These are phyloP conservation scores for Pongo pygmaeus DNA, from an alignment of 2,113 vertebrate genomes.

Conservation along the genomic window DNA sequence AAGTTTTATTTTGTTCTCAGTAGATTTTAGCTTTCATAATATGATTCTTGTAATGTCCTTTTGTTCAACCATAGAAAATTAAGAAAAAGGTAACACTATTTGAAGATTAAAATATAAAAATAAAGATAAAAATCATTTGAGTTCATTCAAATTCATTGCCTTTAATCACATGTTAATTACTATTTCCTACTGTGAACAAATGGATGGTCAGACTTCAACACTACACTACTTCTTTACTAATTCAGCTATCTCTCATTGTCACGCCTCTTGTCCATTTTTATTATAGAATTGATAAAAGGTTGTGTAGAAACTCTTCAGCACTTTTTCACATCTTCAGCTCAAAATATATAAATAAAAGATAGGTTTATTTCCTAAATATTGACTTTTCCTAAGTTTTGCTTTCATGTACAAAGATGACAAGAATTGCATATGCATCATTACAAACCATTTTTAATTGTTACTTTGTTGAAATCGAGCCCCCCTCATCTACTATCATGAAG, in stretches of 20 bases:
- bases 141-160: background rate
- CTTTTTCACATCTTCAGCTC: conserved; percentile 8
- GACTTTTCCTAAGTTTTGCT: background rate
- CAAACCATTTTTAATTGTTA: background rate
- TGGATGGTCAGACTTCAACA: background rate
- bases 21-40: conserved; percentile 28
- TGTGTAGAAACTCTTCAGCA: background rate
- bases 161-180: background rate
- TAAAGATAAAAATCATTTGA: conserved; percentile 37
- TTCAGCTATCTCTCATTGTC: background rate
- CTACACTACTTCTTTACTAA: background rate
- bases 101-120: conserved; percentile 53
- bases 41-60: conserved; percentile 21
- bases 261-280: background rate
- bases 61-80: conserved; percentile 28
- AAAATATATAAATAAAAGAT: conserved; percentile 26
- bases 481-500: background rate
- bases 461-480: background rate
- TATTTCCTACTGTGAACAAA: background rate
- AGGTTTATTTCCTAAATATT: background rate
- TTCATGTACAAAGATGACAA: background rate
- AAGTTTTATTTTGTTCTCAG: background rate
- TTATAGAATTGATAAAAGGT: background rate
- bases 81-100: conserved; percentile 43
- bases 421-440: background rate